Conservation (phyloP, 2,888 invertebrate genomes). For the Nemurella pictetii region DNA sequence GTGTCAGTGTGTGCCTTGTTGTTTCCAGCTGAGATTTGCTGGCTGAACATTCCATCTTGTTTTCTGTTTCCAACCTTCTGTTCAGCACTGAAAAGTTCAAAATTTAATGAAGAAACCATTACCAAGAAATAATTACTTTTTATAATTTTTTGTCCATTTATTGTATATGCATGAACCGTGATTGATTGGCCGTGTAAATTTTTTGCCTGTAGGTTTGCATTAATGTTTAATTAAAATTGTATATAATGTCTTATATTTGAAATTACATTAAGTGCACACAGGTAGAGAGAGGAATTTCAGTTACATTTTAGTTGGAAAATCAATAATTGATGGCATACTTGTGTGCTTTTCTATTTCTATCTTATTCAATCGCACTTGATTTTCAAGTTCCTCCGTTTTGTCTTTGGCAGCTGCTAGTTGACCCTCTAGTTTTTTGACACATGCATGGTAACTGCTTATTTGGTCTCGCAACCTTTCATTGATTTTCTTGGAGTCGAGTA, state of each 20-base stretch:
- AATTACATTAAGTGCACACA: too few species aligned
- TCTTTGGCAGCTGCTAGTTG: background rate
- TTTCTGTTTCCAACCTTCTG: background rate
- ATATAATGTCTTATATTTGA: too few species aligned
- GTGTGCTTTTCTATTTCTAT: slow-evolving; percentile 7
- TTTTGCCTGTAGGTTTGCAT: too few species aligned
- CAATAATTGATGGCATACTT: background rate
- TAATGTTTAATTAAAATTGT: too few species aligned
- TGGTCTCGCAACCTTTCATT: slow-evolving; percentile 14
- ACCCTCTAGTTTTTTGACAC: background rate
- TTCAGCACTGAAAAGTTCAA: background rate
- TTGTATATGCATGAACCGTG: background rate
- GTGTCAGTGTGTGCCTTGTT: background rate
- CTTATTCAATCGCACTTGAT: background rate
- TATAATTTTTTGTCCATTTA: too few species aligned
- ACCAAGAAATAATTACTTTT: background rate
- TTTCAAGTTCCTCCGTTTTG: slow-evolving; percentile 3
- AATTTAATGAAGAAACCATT: background rate
- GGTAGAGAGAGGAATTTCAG: too few species aligned
- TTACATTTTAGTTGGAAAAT: too few species aligned
- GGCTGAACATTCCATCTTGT: slow-evolving; percentile 11
- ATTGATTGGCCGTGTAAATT: too few species aligned
- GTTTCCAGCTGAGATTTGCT: background rate
- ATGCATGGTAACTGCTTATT: background rate
- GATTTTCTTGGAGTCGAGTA: background rate